Evolutionary conservation across 2,113 vertebrate genomes (phyloP).

Genomic region (Pygoscelis antarcticus): DNA sequence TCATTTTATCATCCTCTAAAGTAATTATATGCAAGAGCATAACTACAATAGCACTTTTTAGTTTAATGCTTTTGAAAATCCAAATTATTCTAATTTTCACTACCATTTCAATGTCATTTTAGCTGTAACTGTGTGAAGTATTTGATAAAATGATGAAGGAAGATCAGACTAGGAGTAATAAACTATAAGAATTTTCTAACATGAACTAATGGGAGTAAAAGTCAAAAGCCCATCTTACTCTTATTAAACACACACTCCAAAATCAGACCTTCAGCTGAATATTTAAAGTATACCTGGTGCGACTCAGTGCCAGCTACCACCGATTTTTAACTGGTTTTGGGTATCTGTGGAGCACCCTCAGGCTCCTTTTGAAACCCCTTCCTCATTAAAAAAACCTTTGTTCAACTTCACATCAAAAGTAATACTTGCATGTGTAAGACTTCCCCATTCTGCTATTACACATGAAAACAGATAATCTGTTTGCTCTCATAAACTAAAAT

Average conservation of each 20-base stretch:
- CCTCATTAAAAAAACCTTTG: neutral
- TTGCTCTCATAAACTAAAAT: neutral
- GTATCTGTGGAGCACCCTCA: neutral
- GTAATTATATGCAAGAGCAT: neutral
- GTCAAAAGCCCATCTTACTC: neutral
- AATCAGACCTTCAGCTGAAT: neutral
- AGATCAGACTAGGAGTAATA: neutral
- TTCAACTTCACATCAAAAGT: neutral
- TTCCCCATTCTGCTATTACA: neutral
- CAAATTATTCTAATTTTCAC: neutral
- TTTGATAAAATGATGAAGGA: neutral
- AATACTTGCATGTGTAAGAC: neutral
- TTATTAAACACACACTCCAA: neutral
- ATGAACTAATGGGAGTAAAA: neutral
- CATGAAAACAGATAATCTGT: neutral
- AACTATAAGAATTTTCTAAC: neutral
- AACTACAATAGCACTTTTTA: neutral
- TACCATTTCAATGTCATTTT: neutral
- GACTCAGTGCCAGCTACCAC: neutral
- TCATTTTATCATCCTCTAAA: neutral
- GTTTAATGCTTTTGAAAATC: neutral
- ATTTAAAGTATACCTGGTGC: neutral
- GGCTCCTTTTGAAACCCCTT: neutral
- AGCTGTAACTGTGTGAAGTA: neutral
- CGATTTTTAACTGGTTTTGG: neutral